A percentile compares a stretch with the other conserved stretches of the same genome.
Evolutionary conservation across 2,113 vertebrate species (phyloP).

Genomic region (Salvelinus alpinus): DNA sequence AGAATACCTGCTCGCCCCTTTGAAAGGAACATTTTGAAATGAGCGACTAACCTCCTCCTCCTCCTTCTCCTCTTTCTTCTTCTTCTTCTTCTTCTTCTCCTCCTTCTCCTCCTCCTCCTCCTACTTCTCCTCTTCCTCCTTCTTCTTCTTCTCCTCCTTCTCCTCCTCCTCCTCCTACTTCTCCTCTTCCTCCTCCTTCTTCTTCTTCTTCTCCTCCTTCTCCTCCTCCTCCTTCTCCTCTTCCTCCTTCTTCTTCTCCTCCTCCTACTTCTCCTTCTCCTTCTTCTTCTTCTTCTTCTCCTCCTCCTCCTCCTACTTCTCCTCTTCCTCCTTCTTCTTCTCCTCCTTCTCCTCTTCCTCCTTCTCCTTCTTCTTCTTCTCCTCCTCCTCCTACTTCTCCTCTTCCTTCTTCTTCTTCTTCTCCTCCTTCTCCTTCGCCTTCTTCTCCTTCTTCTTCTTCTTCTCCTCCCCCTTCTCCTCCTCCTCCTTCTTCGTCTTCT

Average conservation of each 20-base stretch:
- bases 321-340: no score
- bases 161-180: rapidly evolving
- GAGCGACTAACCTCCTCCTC: no score
- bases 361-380: rapidly evolving
- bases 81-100: rapidly evolving
- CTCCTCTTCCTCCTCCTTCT: background rate
- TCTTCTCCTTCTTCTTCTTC: rapidly evolving
- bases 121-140: rapidly evolving
- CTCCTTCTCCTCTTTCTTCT: no score
- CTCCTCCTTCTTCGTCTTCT: rapidly evolving
- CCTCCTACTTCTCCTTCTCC: no score
- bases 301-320: no score
- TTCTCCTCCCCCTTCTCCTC: rapidly evolving
- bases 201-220: no score
- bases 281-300: no score
- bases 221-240: rapidly evolving
- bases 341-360: no score
- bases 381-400: rapidly evolving
- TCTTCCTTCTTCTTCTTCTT: rapidly evolving
- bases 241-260: no score
- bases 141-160: rapidly evolving
- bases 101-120: no score
- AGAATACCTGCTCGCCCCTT: no score
- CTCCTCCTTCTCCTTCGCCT: rapidly evolving
- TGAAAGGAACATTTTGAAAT: no score